These are phyloP conservation scores for Tauraco erythrolophus DNA, from an alignment of 2,113 vertebrate genomes.

Conservation along the genomic window DNA sequence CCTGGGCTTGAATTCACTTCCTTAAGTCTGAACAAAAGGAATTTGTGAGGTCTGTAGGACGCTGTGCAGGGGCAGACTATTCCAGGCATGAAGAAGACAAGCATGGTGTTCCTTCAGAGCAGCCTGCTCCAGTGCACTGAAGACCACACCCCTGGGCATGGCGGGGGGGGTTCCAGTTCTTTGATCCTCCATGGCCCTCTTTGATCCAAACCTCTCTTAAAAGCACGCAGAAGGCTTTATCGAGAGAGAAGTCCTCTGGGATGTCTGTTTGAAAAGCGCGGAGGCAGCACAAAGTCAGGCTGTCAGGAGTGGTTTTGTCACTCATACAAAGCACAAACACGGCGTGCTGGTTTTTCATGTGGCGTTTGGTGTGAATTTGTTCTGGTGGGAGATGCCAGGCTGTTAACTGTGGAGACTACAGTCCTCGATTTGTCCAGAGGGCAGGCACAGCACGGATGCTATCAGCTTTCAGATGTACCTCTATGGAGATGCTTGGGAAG, in stretches of 20 bases:
- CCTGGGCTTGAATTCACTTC: background rate
- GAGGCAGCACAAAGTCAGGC: background rate
- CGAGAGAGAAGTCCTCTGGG: background rate
- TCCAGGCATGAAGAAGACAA: background rate
- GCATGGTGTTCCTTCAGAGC: background rate
- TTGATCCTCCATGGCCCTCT: background rate
- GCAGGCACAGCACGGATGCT: background rate
- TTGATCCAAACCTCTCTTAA: accelerated
- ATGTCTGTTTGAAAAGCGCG: background rate
- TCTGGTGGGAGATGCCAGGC: background rate
- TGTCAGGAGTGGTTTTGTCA: background rate
- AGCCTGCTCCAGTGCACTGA: background rate
- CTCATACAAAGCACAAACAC: background rate
- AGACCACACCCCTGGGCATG: accelerated
- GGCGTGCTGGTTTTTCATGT: background rate
- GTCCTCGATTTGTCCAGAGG: background rate
- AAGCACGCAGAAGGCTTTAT: accelerated
- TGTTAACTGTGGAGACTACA: background rate
- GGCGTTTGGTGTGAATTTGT: background rate
- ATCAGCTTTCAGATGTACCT: background rate
- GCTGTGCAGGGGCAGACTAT: background rate
- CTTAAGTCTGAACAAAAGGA: background rate
- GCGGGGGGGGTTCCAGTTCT: background rate
- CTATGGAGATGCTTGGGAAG: background rate
- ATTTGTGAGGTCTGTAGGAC: background rate